phyloP scores from a whole-genome alignment of 2,888 invertebrate species.

The Ophioninae sp. region DNA sequence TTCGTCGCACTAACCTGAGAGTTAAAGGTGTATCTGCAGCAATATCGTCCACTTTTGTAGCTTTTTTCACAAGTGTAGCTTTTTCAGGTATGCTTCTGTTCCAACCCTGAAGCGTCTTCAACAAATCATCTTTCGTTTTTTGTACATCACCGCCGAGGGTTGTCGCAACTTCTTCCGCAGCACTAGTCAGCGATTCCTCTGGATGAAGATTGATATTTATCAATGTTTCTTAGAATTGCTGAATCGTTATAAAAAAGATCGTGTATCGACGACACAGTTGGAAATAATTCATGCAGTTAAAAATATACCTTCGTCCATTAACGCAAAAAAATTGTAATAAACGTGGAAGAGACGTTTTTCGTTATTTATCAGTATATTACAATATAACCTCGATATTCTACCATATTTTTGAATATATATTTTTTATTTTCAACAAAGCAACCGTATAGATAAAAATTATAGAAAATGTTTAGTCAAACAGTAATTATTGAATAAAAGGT shows the following conservation, averaged over 20 bases:
- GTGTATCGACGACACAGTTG: neutral
- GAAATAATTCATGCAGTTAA: neutral
- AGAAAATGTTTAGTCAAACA: no score
- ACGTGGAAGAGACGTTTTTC: neutral
- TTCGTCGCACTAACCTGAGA: constrained; percentile 50
- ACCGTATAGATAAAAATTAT: no score
- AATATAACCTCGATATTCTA: no score
- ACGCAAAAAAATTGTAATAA: neutral
- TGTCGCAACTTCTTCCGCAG: constrained; percentile 88
- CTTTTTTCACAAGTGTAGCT: no score
- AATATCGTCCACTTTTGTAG: no score
- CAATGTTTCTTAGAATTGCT: neutral
- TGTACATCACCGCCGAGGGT: constrained; percentile 86
- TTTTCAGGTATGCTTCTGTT: constrained; percentile 13
- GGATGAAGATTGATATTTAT: constrained; percentile 33
- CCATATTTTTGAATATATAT: neutral
- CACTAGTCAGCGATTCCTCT: constrained; percentile 82
- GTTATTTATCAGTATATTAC: neutral
- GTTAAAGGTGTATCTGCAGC: neutral
- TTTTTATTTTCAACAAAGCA: neutral
- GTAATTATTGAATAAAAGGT: no score
- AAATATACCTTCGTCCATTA: neutral
- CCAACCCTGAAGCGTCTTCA: constrained; percentile 85
- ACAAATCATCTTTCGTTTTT: constrained; percentile 88
- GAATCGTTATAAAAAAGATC: neutral